phyloP scores from a whole-genome alignment of 2,888 invertebrate species.

The Synergus gifuensis region DNA sequence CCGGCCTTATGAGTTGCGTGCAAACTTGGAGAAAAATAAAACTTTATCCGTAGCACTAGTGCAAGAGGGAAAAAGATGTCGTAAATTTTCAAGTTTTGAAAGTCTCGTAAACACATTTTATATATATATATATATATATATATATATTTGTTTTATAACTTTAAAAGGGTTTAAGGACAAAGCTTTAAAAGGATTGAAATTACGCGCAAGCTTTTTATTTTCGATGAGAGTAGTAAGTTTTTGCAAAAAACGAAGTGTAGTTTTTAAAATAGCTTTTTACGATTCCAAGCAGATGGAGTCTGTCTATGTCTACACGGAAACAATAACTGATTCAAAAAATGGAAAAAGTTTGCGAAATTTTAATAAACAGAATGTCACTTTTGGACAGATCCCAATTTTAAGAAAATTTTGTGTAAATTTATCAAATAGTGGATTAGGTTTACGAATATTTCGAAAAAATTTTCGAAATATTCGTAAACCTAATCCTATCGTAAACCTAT shows the following conservation, averaged over 20 bases:
- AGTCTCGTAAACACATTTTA: constrained; percentile 46
- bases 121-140: not conserved
- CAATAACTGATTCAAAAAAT: too few relatives aligned
- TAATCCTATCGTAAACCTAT: too few relatives aligned
- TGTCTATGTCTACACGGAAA: constrained; percentile 15
- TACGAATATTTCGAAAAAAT: too few relatives aligned
- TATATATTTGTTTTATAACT: constrained; percentile 19
- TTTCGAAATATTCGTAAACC: too few relatives aligned
- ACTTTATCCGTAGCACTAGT: constrained; percentile 60
- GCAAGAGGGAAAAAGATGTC: constrained; percentile 54
- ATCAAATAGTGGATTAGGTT: too few relatives aligned
- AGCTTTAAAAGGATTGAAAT: constrained; percentile 26
- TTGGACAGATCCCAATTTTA: too few relatives aligned
- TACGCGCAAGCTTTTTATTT: constrained; percentile 20
- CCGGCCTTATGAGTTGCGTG: constrained; percentile 19
- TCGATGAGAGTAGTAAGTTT: constrained; percentile 1
- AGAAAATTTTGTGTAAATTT: too few relatives aligned
- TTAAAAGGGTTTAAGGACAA: constrained; percentile 28
- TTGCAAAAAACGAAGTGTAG: not conserved
- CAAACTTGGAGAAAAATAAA: constrained; percentile 68
- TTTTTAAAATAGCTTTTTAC: constrained; percentile 21
- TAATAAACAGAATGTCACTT: too few relatives aligned
- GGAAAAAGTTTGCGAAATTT: too few relatives aligned
- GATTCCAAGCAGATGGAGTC: constrained; percentile 3
- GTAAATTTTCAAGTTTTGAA: constrained; percentile 61